A percentile compares a stretch with the other conserved stretches of the same genome.
These are phyloP conservation scores for Chrosomus eos DNA, from an alignment of 2,797 vertebrate genomes.

Conservation along the genomic window DNA sequence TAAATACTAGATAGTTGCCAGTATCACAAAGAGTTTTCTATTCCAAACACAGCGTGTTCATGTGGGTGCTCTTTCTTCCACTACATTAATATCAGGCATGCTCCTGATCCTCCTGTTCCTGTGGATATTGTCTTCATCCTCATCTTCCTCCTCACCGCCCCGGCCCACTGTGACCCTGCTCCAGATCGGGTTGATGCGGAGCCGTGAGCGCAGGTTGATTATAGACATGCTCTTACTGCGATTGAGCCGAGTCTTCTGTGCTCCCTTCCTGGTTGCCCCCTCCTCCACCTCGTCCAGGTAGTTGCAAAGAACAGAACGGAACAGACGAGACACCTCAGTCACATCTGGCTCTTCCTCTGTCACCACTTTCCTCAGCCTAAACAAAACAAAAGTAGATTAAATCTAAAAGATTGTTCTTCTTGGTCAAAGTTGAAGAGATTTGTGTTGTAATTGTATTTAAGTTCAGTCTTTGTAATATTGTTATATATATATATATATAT, in stretches of 20 bases:
- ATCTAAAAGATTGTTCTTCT: neutral
- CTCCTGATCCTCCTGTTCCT: conserved; percentile 57
- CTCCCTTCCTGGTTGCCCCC: neutral
- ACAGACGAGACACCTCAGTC: conserved; percentile 61
- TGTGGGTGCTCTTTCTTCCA: conserved; percentile 14
- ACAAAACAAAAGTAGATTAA: neutral
- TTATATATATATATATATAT: no score
- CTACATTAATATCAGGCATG: conserved; percentile 61
- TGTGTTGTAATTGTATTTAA: neutral
- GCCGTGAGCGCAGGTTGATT: conserved; percentile 51
- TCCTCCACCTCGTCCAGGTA: conserved; percentile 51
- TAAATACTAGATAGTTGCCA: neutral
- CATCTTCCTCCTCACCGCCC: conserved; percentile 3
- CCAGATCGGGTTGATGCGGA: conserved; percentile 53
- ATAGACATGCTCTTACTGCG: conserved; percentile 62
- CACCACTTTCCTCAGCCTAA: conserved; percentile 64
- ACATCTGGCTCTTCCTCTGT: conserved; percentile 64
- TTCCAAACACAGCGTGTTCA: conserved; percentile 1
- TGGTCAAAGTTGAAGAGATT: neutral
- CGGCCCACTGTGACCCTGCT: neutral
- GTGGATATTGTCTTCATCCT: neutral
- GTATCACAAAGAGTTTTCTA: neutral
- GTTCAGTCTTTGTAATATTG: neutral
- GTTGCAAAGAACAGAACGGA: conserved; percentile 62
- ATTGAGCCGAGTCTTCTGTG: conserved; percentile 21